Base-by-base conservation (phyloP, 2,888 invertebrate genomes). In the Melieria picta region DNA sequence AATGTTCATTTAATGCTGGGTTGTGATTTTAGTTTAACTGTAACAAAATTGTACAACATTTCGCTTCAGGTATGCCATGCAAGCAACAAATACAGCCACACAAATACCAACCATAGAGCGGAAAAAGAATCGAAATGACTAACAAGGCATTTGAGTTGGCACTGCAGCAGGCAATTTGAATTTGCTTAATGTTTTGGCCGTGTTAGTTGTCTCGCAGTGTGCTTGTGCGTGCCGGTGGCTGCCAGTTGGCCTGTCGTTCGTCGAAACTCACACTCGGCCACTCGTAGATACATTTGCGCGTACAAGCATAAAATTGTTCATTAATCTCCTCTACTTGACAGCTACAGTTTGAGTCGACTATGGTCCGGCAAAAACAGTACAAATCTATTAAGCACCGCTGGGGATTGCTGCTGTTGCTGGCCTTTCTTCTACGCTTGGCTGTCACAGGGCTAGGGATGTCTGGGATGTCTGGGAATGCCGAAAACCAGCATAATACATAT, bases 311-410 rank as follows among this genome's bases (percentile, higher is more conserved):
- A 60, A 70, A 70, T 60, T 65, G 52, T 60, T 70, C 70, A 70
- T 70, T 70, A 70, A 70, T 70, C 70, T 70, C 46, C 2, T 58
- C 65, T 58, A 70, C 58, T 70, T 65, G 70, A 70, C 70, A 70
- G 70, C 70, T 65, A 48, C 13, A 57, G 64, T 16, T 46, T 63
- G 13, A 30, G 30, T 30, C 2, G 30, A 2, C 2, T 30, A 30
- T 30, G 30, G 30, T 30, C 30, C 30, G 30, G 30, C 30, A 30
- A 30, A 30, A 30, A 30, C 30, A 30, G 30, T 30, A 30, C 30
- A 30, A 30, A 30, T 30, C 30, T 30, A 30, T 30, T 30, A 30
- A 30, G 30, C 30, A 30, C 30, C 30, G 30, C 30, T 30, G 30
- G 30, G 30, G 30, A 30, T 30, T 30, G 30, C 30, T 30, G 30